Evolutionary conservation across 30 jellyfish, hydroid and myxozoan genomes (phyloP).

Genomic region (Turritopsis dohrnii): DNA sequence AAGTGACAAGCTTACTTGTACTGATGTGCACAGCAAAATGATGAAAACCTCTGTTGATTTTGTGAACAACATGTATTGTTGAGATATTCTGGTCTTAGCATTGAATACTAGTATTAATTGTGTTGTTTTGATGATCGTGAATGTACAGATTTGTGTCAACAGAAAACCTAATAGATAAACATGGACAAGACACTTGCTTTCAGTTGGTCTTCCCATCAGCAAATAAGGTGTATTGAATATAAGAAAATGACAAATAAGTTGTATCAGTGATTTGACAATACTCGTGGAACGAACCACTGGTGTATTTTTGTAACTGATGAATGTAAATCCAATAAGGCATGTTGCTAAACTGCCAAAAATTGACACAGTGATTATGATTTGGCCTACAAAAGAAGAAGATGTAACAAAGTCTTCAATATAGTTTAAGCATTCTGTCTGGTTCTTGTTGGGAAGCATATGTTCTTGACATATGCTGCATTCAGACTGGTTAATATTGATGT

Average conservation of each 20-base stretch:
- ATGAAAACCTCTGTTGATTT: constrained; percentile 7
- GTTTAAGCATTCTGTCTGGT: not conserved
- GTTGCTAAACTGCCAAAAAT: constrained; percentile 1
- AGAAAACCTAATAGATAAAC: not conserved
- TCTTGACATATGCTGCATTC: not conserved
- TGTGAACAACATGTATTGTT: not conserved
- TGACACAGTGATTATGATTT: not conserved
- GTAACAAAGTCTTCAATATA: not conserved
- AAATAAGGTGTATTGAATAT: constrained; percentile 1
- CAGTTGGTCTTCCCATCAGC: not conserved
- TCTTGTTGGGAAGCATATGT: not conserved
- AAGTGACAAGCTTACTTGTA: not conserved
- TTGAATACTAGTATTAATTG: not conserved
- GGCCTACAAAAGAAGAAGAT: not conserved
- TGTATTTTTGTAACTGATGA: not conserved
- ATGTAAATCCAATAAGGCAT: not conserved
- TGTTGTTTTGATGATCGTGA: not conserved
- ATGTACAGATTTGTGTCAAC: not conserved
- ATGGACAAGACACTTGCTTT: not conserved
- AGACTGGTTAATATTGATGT: not conserved
- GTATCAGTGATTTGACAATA: not conserved
- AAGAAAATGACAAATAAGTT: not conserved
- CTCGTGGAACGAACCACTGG: constrained; percentile 5
- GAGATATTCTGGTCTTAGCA: not conserved
- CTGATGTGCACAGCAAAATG: not conserved